Conservation (phyloP, 1,140 invertebrate genomes). For the Drosophila asahinai region DNA sequence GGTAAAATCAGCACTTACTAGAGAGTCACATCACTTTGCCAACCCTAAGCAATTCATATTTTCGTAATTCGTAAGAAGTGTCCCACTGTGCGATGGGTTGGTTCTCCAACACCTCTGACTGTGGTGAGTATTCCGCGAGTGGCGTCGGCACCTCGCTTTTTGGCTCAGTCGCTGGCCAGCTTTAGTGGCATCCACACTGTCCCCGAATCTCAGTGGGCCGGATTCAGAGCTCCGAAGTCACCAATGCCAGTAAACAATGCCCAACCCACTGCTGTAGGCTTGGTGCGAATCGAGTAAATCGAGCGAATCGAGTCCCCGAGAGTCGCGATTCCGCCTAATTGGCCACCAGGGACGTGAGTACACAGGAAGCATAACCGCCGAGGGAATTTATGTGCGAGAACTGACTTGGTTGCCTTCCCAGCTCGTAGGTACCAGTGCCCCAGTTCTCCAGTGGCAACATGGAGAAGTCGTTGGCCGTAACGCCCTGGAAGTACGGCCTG, state of each 20-base stretch:
- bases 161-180: conserved; percentile 57
- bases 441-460: conserved; percentile 34
- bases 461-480: conserved; percentile 69
- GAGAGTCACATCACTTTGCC: no score
- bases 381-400: conserved; percentile 7
- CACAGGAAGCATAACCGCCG: background rate
- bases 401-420: background rate
- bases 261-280: conserved; percentile 18
- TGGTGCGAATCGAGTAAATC: conserved; percentile 13
- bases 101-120: conserved; percentile 6
- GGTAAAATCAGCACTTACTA: no score
- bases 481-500: conserved; percentile 72
- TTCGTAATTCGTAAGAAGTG: no score
- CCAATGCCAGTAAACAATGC: conserved; percentile 58
- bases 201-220: background rate
- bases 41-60: no score
- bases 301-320: conserved; percentile 2
- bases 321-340: background rate
- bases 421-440: conserved; percentile 1
- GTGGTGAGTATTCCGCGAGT: conserved; percentile 28
- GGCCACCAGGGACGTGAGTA: background rate
- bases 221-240: conserved; percentile 2
- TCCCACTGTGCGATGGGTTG: conserved; percentile 3
- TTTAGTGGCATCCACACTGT: conserved; percentile 43
- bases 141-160: conserved; percentile 12